Evolutionary conservation across 2,797 vertebrate genomes (phyloP).

Genomic region (Chaetophractus vellerosus): DNA sequence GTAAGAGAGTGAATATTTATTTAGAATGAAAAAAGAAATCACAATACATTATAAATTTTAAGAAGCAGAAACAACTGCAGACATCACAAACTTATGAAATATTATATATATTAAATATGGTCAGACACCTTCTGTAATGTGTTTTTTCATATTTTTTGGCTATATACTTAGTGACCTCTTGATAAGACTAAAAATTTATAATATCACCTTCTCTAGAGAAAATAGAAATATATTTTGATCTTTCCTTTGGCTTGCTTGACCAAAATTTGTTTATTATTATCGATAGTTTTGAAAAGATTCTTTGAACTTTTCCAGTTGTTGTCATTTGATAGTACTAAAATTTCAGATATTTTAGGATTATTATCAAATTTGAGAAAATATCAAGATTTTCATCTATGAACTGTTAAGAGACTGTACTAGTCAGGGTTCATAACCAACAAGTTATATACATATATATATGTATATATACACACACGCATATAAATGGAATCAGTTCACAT

Average conservation of each 20-base stretch:
- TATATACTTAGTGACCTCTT: background rate
- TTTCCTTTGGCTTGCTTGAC: background rate
- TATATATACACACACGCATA: no score
- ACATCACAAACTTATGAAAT: background rate
- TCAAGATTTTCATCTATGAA: background rate
- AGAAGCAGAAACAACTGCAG: background rate
- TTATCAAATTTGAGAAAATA: slow-evolving; percentile 1
- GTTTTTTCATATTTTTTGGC: background rate
- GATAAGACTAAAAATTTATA: background rate
- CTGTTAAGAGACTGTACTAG: background rate
- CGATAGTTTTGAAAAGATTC: background rate
- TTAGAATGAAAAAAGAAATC: slow-evolving; percentile 4
- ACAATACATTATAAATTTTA: slow-evolving; percentile 5
- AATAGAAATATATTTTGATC: slow-evolving; percentile 18
- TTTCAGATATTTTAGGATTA: slow-evolving; percentile 13
- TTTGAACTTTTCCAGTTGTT: background rate
- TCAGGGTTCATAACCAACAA: no score
- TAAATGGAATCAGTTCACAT: no score
- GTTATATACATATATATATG: no score
- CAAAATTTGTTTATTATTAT: slow-evolving; percentile 22
- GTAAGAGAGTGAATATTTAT: background rate
- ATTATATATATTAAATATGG: background rate
- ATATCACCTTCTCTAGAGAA: background rate
- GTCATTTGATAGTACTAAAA: background rate
- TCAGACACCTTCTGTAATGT: background rate